Evolutionary conservation across 2,113 vertebrate species (phyloP).

Genomic region (Ptilorrhoa leucosticta): DNA sequence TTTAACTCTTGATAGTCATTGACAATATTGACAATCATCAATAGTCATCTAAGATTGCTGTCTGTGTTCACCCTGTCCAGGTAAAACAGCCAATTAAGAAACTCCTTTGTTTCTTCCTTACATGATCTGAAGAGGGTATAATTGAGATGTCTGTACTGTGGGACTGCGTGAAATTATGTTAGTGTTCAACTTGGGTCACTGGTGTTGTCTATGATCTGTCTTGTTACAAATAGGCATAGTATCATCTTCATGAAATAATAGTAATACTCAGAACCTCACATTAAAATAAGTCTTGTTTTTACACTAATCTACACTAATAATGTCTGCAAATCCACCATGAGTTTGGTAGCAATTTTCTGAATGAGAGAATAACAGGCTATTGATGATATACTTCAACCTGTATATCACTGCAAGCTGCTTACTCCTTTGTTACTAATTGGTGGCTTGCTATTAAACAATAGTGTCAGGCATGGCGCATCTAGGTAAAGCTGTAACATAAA

Average conservation of each 20-base stretch:
- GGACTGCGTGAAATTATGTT: neutral
- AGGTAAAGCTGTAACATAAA: neutral
- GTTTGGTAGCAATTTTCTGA: neutral
- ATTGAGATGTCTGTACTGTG: neutral
- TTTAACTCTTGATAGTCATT: neutral
- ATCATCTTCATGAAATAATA: neutral
- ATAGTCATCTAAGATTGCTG: neutral
- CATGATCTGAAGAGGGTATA: neutral
- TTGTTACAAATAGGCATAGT: neutral
- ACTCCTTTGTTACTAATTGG: neutral
- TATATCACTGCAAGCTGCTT: neutral
- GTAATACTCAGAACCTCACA: neutral
- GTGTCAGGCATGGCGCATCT: neutral
- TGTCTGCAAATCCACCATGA: neutral
- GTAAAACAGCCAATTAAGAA: neutral
- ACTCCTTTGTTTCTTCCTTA: neutral
- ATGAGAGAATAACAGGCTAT: neutral
- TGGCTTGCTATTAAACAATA: neutral
- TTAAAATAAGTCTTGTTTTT: neutral
- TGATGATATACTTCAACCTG: neutral
- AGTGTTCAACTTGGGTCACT: neutral
- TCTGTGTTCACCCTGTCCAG: neutral
- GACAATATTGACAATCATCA: neutral
- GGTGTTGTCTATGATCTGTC: neutral
- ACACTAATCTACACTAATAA: neutral